Base-by-base conservation (phyloP, 2,888 invertebrate species). In the Thecophora atra region DNA sequence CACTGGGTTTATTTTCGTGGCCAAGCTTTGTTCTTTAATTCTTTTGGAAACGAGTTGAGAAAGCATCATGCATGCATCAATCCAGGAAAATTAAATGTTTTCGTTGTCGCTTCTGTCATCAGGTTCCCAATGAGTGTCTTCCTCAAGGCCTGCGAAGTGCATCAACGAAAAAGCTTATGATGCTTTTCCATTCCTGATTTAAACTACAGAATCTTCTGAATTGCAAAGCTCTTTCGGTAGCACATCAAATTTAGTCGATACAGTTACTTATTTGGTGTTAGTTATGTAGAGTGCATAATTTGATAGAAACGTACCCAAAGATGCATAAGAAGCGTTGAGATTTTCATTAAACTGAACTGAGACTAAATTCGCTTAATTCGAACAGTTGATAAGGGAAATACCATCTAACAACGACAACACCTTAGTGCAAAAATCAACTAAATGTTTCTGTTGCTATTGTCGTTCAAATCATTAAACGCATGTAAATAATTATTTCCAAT, bases 291-390 rank as follows among this genome's bases (percentile, higher is more conserved):
- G 60, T 24, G 47, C 71, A 74, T 73, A 76, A 73, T 69, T 73
- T 72, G 64, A 78, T 78, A 81, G 84, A 84, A 85, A 84, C 82
- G 82, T 84, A 83, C 84, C 85, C 85, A 85, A 85, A 86, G 85
- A 85, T 83, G 82, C 82, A 83, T 80, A 80, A 81, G 82, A 81
- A 79, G 79, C 79, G 78, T 79, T 78, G 74, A 72, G 60, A 66
- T 47, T 56, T 65, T 51, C 63, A 63, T 63, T 70, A 70, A 74
- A 76, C 60, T 69, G 83, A 74, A 76, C 60, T 69, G 83, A 85
- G 85, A 86, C 85, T 85, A 85, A 86, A 81, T 80, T 82, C 84
- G 81, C 84, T 86, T 84, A 82, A 84, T 82, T 80, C 77, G 77
- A 78, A 73, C 1, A 54, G 62, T 58, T 60, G 21, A 56, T 56